phyloP scores from a whole-genome alignment of 2,888 invertebrate species.

The Anticlea derivata region DNA sequence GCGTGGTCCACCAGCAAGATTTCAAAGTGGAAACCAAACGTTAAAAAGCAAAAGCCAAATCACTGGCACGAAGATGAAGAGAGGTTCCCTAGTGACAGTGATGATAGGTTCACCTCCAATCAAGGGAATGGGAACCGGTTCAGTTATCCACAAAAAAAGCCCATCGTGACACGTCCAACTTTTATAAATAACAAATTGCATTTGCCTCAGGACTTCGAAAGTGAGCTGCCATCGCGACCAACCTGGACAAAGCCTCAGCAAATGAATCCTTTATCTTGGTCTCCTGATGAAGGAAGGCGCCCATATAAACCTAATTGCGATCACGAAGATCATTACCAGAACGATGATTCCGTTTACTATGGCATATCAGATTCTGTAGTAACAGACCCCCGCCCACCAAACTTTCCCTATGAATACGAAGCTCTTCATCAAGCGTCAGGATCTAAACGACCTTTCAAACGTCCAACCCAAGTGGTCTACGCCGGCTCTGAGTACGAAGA shows the following conservation, averaged over 20 bases:
- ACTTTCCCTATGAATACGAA: conserved; percentile 77
- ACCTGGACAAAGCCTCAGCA: conserved; percentile 65
- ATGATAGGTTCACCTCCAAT: conserved; percentile 45
- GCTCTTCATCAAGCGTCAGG: conserved; percentile 63
- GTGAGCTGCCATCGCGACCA: conserved; percentile 71
- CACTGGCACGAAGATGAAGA: conserved; percentile 72
- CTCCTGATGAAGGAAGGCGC: conserved; percentile 68
- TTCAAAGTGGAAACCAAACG: conserved; percentile 90
- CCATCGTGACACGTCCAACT: conserved; percentile 60
- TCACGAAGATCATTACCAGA: conserved; percentile 57
- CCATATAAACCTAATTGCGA: conserved; percentile 76
- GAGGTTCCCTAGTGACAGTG: conserved; percentile 47
- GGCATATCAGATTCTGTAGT: conserved; percentile 72
- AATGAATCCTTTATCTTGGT: conserved; percentile 61
- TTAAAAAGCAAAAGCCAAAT: conserved; percentile 78
- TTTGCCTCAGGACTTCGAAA: conserved; percentile 60
- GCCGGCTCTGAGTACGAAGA: conserved; percentile 73
- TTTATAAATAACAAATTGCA: conserved; percentile 72
- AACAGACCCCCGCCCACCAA: conserved; percentile 76
- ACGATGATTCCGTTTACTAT: conserved; percentile 65
- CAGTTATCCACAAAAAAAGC: conserved; percentile 65
- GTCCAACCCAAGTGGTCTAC: conserved; percentile 78
- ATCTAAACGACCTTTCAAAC: conserved; percentile 63
- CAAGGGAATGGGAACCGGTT: conserved; percentile 58
- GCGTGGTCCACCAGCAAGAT: conserved; percentile 92